These are phyloP conservation scores for Danionella cerebrum DNA, from an alignment of 2,113 vertebrate species.

Conservation along the genomic window DNA sequence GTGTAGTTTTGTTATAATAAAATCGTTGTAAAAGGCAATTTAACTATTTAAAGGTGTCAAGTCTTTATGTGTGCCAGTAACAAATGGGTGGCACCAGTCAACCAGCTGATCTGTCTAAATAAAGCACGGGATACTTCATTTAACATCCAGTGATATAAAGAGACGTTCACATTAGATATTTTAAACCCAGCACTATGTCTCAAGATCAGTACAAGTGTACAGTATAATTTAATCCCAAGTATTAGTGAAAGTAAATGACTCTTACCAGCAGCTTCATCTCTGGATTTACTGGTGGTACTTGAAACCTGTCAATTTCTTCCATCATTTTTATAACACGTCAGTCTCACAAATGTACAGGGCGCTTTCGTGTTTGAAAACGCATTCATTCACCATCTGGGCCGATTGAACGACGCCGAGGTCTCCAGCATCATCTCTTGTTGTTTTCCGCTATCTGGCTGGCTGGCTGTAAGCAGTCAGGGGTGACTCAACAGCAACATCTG, in stretches of 20 bases:
- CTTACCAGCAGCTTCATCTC: constrained; percentile 92
- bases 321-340: constrained; percentile 74
- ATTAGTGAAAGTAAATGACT: neutral
- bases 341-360: neutral
- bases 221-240: neutral
- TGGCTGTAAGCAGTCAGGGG: constrained; percentile 50
- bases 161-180: no score
- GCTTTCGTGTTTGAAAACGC: neutral
- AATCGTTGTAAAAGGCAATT: no score
- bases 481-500: constrained; percentile 68
- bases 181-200: neutral
- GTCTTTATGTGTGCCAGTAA: no score
- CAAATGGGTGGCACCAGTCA: no score
- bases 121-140: no score
- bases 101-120: no score
- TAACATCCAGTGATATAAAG: no score
- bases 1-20: no score
- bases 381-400: constrained; percentile 28
- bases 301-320: constrained; percentile 92
- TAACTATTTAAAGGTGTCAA: no score
- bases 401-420: constrained; percentile 23
- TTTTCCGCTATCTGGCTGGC: constrained; percentile 50
- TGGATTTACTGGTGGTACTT: constrained; percentile 84
- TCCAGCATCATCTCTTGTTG: constrained; percentile 53
- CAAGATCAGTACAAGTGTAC: neutral